Evolutionary conservation across 2,113 vertebrate species (phyloP).

Genomic region (Daubentonia madagascariensis): DNA sequence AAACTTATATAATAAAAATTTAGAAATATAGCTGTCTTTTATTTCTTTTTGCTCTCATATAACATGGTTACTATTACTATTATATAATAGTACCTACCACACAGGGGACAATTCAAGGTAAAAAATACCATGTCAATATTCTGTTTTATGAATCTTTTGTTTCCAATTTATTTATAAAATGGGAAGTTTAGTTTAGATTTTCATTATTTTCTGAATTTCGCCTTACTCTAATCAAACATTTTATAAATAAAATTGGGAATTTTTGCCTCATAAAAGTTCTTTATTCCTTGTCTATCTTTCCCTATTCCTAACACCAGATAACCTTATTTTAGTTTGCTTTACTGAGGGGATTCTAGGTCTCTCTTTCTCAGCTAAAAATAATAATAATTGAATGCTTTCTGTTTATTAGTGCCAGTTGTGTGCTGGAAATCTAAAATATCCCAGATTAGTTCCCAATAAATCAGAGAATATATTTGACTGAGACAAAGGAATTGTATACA

Average conservation of each 20-base stretch:
- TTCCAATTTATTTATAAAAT: background rate
- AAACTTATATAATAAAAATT: background rate
- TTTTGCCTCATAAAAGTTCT: background rate
- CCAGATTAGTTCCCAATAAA: background rate
- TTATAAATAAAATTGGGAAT: background rate
- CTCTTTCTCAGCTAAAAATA: background rate
- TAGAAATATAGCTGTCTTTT: background rate
- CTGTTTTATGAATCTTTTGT: background rate
- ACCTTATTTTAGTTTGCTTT: conserved; percentile 5
- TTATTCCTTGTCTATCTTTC: background rate
- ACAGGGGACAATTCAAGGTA: background rate
- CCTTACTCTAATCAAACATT: background rate
- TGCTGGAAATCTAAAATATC: background rate
- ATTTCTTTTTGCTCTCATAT: background rate
- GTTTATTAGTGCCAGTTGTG: background rate
- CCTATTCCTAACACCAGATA: background rate
- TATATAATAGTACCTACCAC: background rate
- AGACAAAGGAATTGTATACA: background rate
- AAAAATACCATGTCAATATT: background rate
- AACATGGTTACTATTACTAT: background rate
- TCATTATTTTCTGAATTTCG: background rate
- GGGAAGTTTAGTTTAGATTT: background rate
- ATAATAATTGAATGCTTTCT: background rate
- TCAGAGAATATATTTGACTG: background rate
- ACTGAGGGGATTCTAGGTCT: background rate